These are phyloP conservation scores for Desoria tigrina DNA, from an alignment of 2,888 invertebrate species.

Conservation along the genomic window DNA sequence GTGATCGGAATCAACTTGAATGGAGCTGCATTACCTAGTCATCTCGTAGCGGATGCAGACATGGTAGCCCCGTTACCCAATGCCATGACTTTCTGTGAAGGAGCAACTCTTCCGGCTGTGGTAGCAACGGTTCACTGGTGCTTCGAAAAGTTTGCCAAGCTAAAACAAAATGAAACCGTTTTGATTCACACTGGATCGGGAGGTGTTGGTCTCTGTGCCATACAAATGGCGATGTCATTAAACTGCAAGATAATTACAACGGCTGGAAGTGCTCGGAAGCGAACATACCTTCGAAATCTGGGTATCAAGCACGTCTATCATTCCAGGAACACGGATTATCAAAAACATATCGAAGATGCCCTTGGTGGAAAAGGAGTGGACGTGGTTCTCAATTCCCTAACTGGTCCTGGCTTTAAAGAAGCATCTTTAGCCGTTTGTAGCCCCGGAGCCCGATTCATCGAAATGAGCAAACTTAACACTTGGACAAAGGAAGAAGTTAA, in stretches of 20 bases:
- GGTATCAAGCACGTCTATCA: conserved; percentile 38
- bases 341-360: conserved; percentile 22
- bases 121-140: conserved; percentile 22
- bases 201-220: not conserved
- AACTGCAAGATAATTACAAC: conserved; percentile 27
- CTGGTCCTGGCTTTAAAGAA: conserved; percentile 36
- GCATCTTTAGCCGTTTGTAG: conserved; percentile 22
- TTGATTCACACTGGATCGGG: conserved; percentile 13
- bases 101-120: conserved; percentile 24
- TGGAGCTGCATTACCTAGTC: conserved; percentile 18
- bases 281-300: conserved; percentile 25
- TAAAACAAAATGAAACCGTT: conserved; percentile 12
- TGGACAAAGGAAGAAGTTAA: conserved; percentile 31
- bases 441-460: conserved; percentile 24
- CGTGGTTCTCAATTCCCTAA: conserved; percentile 33
- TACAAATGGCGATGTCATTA: not conserved
- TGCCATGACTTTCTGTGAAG: conserved; percentile 22
- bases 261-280: conserved; percentile 32
- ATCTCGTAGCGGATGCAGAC: conserved; percentile 11
- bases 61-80: conserved; percentile 14
- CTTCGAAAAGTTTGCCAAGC: conserved; percentile 20
- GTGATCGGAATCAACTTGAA: conserved; percentile 22
- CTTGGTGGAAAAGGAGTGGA: conserved; percentile 27
- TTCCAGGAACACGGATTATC: conserved; percentile 32
- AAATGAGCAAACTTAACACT: conserved; percentile 36